Conservation (phyloP, 2,888 invertebrate species). For the Endomychus coccineus region DNA sequence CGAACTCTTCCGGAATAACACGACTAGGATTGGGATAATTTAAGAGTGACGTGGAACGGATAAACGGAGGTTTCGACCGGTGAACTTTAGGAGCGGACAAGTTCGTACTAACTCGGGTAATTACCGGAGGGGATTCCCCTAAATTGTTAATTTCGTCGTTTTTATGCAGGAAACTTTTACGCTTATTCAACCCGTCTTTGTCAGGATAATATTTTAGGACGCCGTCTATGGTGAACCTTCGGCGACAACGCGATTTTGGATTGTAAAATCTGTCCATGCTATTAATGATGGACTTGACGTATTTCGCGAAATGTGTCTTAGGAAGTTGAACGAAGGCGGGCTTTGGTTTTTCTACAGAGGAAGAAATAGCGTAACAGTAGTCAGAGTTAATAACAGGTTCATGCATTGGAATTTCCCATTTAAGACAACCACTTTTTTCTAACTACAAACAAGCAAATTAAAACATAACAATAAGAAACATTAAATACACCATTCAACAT, state of each 20-base stretch:
- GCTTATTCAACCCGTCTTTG: conserved; percentile 18
- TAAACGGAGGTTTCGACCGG: no score
- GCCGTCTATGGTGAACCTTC: conserved; percentile 39
- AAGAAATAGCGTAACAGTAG: conserved; percentile 27
- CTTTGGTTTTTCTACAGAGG: conserved; percentile 24
- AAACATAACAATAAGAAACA: conserved; percentile 10
- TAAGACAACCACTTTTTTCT: conserved; percentile 31
- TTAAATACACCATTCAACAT: conserved; percentile 4
- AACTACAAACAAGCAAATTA: conserved; percentile 33
- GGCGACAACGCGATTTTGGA: conserved; percentile 35
- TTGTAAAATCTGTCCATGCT: conserved; percentile 42
- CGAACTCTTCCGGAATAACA: no score
- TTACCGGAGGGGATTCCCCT: no score
- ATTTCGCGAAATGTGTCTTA: conserved; percentile 22
- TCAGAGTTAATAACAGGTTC: conserved; percentile 25
- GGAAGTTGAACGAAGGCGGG: conserved; percentile 25
- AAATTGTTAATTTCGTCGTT: conserved; percentile 11
- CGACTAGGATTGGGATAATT: no score
- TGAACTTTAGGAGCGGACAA: no score
- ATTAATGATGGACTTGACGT: conserved; percentile 40
- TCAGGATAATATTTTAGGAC: conserved; percentile 38
- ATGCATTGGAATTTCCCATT: conserved; percentile 32
- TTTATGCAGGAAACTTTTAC: conserved; percentile 29
- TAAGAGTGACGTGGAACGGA: no score
- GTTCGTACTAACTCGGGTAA: no score